Conservation (phyloP, 2,888 invertebrate species). For the Agonum fuliginosum region DNA sequence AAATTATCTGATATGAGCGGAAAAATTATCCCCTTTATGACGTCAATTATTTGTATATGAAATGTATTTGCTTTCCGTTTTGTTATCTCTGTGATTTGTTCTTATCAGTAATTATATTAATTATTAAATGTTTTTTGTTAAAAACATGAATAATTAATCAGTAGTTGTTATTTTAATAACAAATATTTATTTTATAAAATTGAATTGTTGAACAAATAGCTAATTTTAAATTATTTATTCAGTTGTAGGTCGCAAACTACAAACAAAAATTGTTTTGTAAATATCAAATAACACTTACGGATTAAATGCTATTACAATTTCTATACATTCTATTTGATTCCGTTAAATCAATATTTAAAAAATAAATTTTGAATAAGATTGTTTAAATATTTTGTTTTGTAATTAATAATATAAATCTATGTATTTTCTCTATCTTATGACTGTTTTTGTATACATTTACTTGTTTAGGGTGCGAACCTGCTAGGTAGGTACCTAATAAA, state of each 20-base stretch:
- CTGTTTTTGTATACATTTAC: too few relatives aligned
- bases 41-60: constrained; percentile 5
- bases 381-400: too few relatives aligned
- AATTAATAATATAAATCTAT: too few relatives aligned
- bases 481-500: too few relatives aligned
- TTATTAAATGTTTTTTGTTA: background rate
- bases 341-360: too few relatives aligned
- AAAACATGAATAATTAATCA: background rate
- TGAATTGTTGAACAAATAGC: background rate
- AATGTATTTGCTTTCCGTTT: constrained; percentile 1
- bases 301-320: too few relatives aligned
- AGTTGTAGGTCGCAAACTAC: background rate
- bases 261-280: background rate
- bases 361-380: too few relatives aligned
- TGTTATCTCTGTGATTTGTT: constrained; percentile 32
- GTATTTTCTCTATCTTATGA: too few relatives aligned
- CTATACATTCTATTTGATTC: too few relatives aligned
- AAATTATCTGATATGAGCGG: constrained; percentile 10
- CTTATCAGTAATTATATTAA: constrained; percentile 14
- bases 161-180: background rate
- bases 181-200: background rate
- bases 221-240: background rate
- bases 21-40: constrained; percentile 3
- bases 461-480: too few relatives aligned
- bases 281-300: too few relatives aligned